Conservation (phyloP, 2,113 vertebrate genomes). For the Centropus unirufus region DNA sequence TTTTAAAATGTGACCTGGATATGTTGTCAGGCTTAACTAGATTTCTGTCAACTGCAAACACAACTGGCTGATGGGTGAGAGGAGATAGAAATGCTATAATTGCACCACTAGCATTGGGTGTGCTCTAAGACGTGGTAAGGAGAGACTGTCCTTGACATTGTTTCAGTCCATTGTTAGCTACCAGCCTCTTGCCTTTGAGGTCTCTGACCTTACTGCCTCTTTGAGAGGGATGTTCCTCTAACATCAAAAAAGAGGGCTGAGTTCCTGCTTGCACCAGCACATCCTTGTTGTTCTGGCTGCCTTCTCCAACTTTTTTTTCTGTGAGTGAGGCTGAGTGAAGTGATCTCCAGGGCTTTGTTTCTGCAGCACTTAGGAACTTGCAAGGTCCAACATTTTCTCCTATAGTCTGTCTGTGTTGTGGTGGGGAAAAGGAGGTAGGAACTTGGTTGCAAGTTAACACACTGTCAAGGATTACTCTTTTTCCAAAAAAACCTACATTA, state of each 20-base stretch:
- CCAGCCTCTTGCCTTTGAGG: background rate
- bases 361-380: background rate
- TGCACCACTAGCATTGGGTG: background rate
- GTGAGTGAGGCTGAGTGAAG: background rate
- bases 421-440: background rate
- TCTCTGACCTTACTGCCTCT: background rate
- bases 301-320: background rate
- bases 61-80: background rate
- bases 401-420: background rate
- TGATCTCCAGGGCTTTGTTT: background rate
- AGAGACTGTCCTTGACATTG: background rate
- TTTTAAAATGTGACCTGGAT: background rate
- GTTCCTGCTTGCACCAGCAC: slow-evolving; percentile 18
- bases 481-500: background rate
- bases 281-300: background rate
- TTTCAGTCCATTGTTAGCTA: background rate
- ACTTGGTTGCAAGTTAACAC: background rate
- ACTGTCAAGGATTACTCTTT: background rate
- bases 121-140: background rate
- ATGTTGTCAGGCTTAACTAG: background rate
- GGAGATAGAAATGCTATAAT: background rate
- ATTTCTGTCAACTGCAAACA: background rate
- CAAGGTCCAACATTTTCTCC: background rate
- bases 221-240: background rate
- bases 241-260: background rate